Base-by-base conservation (phyloP, 2,797 vertebrate species). In the Euthynnus affinis region DNA sequence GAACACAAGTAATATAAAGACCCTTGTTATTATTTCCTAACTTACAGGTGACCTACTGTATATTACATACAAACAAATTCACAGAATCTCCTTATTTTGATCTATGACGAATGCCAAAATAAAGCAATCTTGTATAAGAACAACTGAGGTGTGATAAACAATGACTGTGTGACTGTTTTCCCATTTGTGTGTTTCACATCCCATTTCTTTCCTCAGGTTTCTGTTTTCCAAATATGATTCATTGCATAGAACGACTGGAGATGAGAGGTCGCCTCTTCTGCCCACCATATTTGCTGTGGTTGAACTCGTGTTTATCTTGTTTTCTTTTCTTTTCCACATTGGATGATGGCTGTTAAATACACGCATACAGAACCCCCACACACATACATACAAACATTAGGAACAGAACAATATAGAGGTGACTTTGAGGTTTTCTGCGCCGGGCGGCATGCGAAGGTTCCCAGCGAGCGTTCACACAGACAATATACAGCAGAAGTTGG, bases 161-260 rank as follows among this genome's bases (percentile, higher is more conserved):
- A 89, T 88, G 74, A 76, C 65, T 58, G 46, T 76, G 59, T 73
- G 49, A 64, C 62, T 83, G 82, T 78, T 59, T 23, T 15, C 32
- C 53, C 20, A 34, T 78, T 76, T 8, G 37, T 92, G 91, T 82
- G 27, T 76, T 94, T 93, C 59, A 58, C 94, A 89, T 95, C 89
- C 91, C 91, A 63, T 87, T 65, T 56, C 75, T 48, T 42, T 78
- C 65, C 42, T 86, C 8, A 9, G 74, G 74, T 83, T 82, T 86
- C 61, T 61, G 80, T 86, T 84, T 69, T 69, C 82, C 88, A 84
- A 90, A 89, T 92, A 92, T 90, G 87, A 93, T 94, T 97, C 95
- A 96, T 99, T 99, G 98, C 98, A 99, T 99, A 99, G 98, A 99
- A 98, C 95, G 87, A 92, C 97, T 95, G 94, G 96, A 97, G 95